Percentiles rank a stretch among this genome's conserved stretches.
phyloP scores from a whole-genome alignment of 2,888 invertebrate species.

The Pristionchus japonicus region DNA sequence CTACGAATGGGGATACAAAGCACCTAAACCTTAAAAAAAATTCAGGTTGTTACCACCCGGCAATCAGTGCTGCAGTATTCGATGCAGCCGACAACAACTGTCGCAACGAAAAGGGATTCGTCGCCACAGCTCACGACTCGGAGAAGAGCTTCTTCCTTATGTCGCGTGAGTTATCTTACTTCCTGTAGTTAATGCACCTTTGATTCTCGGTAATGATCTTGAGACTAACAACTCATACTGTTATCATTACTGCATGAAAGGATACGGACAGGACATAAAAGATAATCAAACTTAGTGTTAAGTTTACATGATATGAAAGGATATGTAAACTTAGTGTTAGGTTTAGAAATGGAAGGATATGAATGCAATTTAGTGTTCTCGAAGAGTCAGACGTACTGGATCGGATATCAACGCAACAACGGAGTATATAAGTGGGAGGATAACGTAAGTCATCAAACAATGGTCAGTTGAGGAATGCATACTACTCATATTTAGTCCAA shows the following conservation, averaged over 20 bases:
- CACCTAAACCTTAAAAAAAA: background rate
- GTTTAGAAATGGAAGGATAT: too few species aligned
- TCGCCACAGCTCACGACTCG: background rate
- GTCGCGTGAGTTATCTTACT: background rate
- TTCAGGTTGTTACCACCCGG: constrained; percentile 19
- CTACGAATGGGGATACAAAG: background rate
- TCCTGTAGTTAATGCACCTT: background rate
- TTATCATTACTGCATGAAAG: too few species aligned
- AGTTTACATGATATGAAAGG: too few species aligned
- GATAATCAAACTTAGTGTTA: too few species aligned
- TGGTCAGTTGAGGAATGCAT: background rate
- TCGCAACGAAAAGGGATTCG: background rate
- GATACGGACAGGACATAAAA: too few species aligned
- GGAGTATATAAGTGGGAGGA: constrained; percentile 12
- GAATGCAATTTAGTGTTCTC: background rate
- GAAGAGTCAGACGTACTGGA: constrained; percentile 21
- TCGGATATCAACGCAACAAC: background rate
- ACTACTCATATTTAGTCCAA: background rate
- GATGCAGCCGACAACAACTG: constrained; percentile 15
- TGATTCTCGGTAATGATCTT: too few species aligned
- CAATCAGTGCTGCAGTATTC: constrained; percentile 23
- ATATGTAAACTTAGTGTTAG: too few species aligned
- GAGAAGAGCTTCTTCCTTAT: constrained; percentile 23
- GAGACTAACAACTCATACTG: too few species aligned
- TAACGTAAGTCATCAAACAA: background rate